phyloP scores from a whole-genome alignment of 2,797 vertebrate genomes.

The Enteromius thamalakanensis region DNA sequence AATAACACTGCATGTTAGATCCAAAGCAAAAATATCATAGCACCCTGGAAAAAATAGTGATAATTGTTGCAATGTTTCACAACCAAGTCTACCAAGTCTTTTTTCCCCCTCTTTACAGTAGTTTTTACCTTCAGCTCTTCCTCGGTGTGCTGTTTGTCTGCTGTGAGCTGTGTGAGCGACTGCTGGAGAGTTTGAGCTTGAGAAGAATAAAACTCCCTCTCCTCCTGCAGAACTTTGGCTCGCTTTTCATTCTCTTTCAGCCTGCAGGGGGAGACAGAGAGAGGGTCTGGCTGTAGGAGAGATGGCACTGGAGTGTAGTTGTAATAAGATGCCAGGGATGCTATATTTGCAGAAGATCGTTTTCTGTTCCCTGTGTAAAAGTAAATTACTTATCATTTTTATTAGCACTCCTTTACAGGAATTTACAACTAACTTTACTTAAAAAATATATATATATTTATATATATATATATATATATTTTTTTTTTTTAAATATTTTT shows the following conservation, averaged over 20 bases:
- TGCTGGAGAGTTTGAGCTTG: slow-evolving; percentile 89
- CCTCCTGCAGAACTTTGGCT: slow-evolving; percentile 86
- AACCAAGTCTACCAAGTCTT: neutral
- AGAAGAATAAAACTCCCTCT: slow-evolving; percentile 89
- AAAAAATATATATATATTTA: too few species aligned
- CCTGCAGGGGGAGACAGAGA: slow-evolving; percentile 71
- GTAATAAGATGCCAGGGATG: neutral
- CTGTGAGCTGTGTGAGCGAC: slow-evolving; percentile 89
- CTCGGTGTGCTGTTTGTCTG: slow-evolving; percentile 92
- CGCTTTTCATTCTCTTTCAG: slow-evolving; percentile 88
- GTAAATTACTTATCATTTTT: neutral
- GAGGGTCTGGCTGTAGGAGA: neutral
- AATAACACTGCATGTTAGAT: slow-evolving; percentile 19
- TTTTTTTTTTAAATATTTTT: too few species aligned
- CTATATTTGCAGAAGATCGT: neutral
- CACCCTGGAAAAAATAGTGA: neutral
- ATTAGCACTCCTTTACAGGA: too few species aligned
- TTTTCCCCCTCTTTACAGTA: neutral
- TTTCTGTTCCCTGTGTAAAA: neutral
- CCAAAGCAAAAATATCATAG: neutral
- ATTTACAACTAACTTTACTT: neutral
- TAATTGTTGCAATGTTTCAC: neutral
- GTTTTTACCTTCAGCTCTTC: slow-evolving; percentile 89
- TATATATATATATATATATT: too few species aligned
- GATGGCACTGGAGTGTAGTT: neutral